Base-by-base conservation (phyloP, 1,140 invertebrate species). In the Pomacea maculata region DNA sequence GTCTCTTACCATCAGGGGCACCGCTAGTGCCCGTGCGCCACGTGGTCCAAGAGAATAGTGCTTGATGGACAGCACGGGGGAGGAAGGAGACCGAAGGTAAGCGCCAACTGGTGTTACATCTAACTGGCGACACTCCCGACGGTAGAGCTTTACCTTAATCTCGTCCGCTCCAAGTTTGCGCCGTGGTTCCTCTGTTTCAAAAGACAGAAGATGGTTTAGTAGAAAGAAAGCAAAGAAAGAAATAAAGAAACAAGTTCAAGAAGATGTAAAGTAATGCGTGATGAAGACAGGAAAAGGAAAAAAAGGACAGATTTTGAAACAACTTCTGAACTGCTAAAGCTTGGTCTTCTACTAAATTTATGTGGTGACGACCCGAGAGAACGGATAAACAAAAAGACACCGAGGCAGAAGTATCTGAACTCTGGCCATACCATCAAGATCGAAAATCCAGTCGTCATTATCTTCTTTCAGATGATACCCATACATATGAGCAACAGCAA, bases 41-140 rank as follows among this genome's bases (percentile, higher is more conserved):
- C 74, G 71, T 15, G 85, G 83, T 57, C 87, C 87, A 64, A 88
- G 80, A 54, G 80, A 82, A 75, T 88, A 88, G 81, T 88, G 82
- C 15, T 75, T 74, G 12, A 88, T 67, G n/a, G 75, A 65, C 0
- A 88, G 77, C 17, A 77, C 67, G 11, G 76, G 68, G 67, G 77
- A 80, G 21, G 76, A 78, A 8, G 85, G 84, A 7, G 78, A 61
- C 57, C 83, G 80, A 17, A 87, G 21, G 72, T 81, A 87, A 25
- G 83, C 83, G 21, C 85, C 85, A 9, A 87, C 80, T 14, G 86
- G 86, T 21, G 84, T 85, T 11, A 87, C 83, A 45, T 82, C 78
- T 12, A 86, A 77, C 64, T 75, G 65, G n/a, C 77, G 76, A 77
- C 86, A 87, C 75, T 87, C 83, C 61, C 81, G 63, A n/a, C 80